These are phyloP conservation scores for Hycleus cichorii DNA, from an alignment of 1,140 invertebrate species.

Conservation along the genomic window DNA sequence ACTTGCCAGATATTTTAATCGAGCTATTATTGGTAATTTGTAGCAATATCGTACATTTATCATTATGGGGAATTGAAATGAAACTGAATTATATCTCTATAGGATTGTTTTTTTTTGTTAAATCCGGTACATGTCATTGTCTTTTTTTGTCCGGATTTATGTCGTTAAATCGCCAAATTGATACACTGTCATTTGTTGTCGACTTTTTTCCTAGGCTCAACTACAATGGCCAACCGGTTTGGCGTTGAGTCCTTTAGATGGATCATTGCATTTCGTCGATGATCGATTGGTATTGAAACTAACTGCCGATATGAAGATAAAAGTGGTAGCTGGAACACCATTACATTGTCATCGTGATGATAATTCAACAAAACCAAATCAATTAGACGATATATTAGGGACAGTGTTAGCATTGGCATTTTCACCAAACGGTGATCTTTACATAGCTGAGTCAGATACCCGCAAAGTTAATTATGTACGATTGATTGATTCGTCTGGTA, in stretches of 20 bases:
- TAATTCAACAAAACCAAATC: conserved; percentile 31
- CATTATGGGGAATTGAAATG: no score
- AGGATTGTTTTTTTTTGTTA: no score
- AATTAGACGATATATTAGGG: conserved; percentile 50
- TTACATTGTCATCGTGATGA: conserved; percentile 65
- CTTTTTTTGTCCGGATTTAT: no score
- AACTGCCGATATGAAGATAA: conserved; percentile 83
- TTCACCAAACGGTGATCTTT: conserved; percentile 85
- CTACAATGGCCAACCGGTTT: conserved; percentile 93
- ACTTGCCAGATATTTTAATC: no score
- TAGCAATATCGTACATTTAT: no score
- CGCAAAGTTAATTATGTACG: conserved; percentile 83
- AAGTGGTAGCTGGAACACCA: conserved; percentile 84
- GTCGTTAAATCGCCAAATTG: background rate
- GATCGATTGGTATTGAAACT: conserved; percentile 86
- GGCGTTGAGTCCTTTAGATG: conserved; percentile 87
- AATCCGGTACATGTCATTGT: no score
- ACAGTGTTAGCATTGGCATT: conserved; percentile 81
- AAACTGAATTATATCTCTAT: no score
- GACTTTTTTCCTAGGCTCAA: conserved; percentile 56
- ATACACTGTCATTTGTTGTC: background rate
- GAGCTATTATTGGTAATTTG: no score
- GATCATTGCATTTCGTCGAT: conserved; percentile 90
- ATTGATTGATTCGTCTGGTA: conserved; percentile 71
- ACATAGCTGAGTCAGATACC: conserved; percentile 88